Evolutionary conservation across 2,797 vertebrate genomes (phyloP).

Genomic region (Cottoperca gobio): DNA sequence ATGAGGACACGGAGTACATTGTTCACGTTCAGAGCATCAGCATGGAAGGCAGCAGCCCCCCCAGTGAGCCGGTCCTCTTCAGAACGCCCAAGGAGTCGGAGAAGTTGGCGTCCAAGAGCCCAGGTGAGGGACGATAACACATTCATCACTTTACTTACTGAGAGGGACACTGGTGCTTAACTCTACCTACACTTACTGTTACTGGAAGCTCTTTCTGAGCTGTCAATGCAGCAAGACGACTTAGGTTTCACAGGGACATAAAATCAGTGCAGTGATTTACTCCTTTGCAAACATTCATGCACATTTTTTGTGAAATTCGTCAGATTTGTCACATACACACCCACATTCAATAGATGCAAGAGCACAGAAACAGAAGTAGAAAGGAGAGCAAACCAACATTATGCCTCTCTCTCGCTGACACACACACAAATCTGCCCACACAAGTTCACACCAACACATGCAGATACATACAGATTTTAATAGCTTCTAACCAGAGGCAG

Average conservation of each 20-base stretch:
- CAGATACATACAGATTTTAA: constrained; percentile 7
- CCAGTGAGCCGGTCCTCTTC: constrained; percentile 94
- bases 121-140: constrained; percentile 84
- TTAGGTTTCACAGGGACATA: background rate
- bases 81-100: constrained; percentile 94
- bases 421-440: constrained; percentile 11
- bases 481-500: constrained; percentile 21
- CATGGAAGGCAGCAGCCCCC: constrained; percentile 93
- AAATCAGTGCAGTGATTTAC: background rate
- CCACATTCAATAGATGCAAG: constrained; percentile 9
- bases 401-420: background rate
- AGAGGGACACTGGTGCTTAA: background rate
- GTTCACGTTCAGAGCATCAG: constrained; percentile 96
- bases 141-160: background rate
- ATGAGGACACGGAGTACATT: constrained; percentile 96
- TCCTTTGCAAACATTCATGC: background rate
- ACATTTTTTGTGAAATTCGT: background rate
- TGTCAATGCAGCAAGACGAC: background rate
- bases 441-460: background rate
- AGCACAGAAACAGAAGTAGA: background rate
- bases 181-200: background rate
- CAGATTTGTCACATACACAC: background rate
- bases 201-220: background rate
- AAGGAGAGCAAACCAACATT: constrained; percentile 22
- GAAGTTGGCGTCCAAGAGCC: constrained; percentile 94